Evolutionary conservation across 2,797 vertebrate species (phyloP), one percentile per base, ranked within the genome.

Genomic region (Argyrosomus regius): DNA sequence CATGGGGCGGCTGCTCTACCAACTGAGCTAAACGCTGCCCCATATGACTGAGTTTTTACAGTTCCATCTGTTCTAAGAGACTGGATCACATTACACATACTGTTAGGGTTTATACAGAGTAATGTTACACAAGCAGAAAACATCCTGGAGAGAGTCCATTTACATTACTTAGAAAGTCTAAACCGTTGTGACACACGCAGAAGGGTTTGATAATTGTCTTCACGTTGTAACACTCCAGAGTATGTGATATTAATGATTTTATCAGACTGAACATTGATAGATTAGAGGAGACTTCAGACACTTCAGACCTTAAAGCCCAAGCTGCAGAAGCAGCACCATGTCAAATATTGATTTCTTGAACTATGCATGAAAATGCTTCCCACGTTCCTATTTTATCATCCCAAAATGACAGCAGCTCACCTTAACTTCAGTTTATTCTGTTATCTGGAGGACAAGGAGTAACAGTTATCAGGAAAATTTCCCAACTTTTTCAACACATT

Each of bases 291-390:
- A 64, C 49, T 52, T 61, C 45, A 71, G 45, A 59, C 52, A 24
- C 49, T 45, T 68, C 39, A 64, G 45, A 77, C 39, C 49, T 69
- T 57, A 56, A 52, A 75, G 50, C 50, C 43, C 43, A 1, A 6
- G 58, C 72, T 66, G 60, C 71, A 80, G 68, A 57, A 75, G 78
- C 80, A 17, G 3, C 35, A 39, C 87, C 61, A 81, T 52, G 70
- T 83, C 78, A 89, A 87, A 80, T 91, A 89, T 82, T 89, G 78
- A 90, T 80, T 80, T 65, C 45, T 75, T 82, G 66, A 39, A 78
- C 62, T 80, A 50, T 58, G 81, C 41, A 18, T 85, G 73, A 66
- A 82, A 82, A 73, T 60, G 72, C 57, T 67, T 80, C 59, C 28
- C 13, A 75, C n/a, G 75, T 72, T 86, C 63, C 50, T 5, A 2